Percentiles rank a stretch among this genome's conserved stretches.
These are phyloP conservation scores for Meloidogyne exigua DNA, from an alignment of 1,140 invertebrate genomes.

Conservation along the genomic window DNA sequence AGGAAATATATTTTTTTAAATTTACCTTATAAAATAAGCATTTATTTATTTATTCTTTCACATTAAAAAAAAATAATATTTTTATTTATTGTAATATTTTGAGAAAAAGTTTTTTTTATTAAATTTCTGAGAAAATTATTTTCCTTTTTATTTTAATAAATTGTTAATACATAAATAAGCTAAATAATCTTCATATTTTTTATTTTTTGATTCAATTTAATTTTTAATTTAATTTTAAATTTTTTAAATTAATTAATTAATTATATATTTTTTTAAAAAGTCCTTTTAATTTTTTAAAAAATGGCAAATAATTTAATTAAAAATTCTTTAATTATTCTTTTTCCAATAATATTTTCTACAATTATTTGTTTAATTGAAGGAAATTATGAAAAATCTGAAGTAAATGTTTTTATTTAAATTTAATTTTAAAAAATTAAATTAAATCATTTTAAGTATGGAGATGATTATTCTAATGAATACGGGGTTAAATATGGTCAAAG, in stretches of 20 bases:
- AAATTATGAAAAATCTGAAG: neutral
- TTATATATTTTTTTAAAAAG: neutral
- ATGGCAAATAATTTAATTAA: neutral
- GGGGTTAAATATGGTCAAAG: neutral
- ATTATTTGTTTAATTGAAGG: neutral
- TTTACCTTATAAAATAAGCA: too few species aligned
- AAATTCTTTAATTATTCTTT: neutral
- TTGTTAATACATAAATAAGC: too few species aligned
- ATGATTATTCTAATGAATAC: slow-evolving; percentile 10
- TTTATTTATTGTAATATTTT: too few species aligned
- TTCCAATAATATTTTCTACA: neutral
- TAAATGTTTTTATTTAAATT: neutral
- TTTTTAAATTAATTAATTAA: neutral
- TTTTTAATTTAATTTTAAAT: neutral
- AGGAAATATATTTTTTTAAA: too few species aligned
- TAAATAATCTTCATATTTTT: too few species aligned
- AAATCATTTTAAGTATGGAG: slow-evolving; percentile 8
- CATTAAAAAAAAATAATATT: too few species aligned
- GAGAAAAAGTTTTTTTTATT: too few species aligned
- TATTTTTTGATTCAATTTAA: too few species aligned
- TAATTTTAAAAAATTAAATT: neutral
- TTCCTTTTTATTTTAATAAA: too few species aligned
- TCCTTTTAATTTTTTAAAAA: neutral
- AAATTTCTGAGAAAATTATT: too few species aligned
- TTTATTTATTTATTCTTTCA: too few species aligned